Percentiles rank a stretch among this genome's conserved stretches.
phyloP scores from a whole-genome alignment of 2,888 invertebrate species.

The Pristionchus arcanus region DNA sequence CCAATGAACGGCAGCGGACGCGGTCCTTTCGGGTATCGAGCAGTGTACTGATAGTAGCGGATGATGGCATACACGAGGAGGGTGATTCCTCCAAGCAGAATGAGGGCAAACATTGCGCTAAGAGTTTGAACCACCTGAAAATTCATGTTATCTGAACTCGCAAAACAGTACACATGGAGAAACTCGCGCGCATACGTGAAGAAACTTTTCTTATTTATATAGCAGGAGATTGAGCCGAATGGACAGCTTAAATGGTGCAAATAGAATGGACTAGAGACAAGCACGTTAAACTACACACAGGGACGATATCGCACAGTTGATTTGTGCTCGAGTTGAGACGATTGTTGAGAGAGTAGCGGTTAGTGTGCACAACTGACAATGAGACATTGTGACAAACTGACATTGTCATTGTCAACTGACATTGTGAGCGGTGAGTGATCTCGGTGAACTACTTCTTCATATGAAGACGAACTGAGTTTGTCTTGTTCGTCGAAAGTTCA shows the following conservation, averaged over 20 bases:
- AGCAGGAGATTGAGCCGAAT: not conserved
- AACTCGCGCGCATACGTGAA: too few species aligned
- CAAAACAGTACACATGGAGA: not conserved
- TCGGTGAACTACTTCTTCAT: too few species aligned
- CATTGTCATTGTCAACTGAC: too few species aligned
- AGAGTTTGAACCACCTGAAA: too few species aligned
- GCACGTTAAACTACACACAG: not conserved
- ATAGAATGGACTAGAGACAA: not conserved
- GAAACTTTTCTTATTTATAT: not conserved
- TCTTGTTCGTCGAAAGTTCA: too few species aligned
- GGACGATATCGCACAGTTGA: not conserved
- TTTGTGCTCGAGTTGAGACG: not conserved
- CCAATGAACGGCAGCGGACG: slow-evolving; percentile 1
- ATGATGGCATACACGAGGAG: not conserved
- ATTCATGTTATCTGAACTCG: too few species aligned
- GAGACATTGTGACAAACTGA: too few species aligned
- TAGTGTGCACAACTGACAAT: not conserved
- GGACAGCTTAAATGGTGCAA: too few species aligned
- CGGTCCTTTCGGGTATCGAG: not conserved
- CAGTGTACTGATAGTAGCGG: not conserved
- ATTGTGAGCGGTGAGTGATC: too few species aligned
- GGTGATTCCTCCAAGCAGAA: not conserved
- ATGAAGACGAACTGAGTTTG: too few species aligned
- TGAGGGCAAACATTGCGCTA: not conserved
- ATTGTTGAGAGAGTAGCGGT: not conserved